Conservation (phyloP, 1,140 invertebrate genomes). For the Lepidurus couesii region DNA sequence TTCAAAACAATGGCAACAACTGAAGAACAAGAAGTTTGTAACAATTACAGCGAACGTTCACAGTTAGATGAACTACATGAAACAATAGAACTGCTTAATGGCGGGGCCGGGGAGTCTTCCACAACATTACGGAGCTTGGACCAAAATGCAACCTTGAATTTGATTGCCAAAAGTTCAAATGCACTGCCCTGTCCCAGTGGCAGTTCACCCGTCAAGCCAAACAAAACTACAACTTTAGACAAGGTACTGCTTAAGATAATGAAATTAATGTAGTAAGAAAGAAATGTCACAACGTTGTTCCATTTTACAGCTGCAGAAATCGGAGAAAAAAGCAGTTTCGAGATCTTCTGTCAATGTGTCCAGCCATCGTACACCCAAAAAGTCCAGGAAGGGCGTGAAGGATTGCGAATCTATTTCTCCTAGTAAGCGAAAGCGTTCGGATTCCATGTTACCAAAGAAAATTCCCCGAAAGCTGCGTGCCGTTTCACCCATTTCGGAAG, state of each 20-base stretch:
- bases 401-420: not conserved
- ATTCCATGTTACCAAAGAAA: not conserved
- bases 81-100: not conserved
- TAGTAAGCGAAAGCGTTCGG: not conserved
- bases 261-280: too few relatives aligned
- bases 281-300: not conserved
- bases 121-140: not conserved
- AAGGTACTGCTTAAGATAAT: too few relatives aligned
- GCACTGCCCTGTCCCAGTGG: not conserved
- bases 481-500: not conserved
- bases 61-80: not conserved
- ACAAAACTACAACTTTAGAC: too few relatives aligned
- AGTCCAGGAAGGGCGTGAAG: not conserved
- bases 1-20: too few relatives aligned
- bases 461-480: not conserved
- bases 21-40: not conserved
- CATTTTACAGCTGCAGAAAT: not conserved
- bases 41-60: not conserved
- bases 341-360: too few relatives aligned
- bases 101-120: not conserved
- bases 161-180: not conserved
- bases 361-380: not conserved
- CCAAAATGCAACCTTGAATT: not conserved
- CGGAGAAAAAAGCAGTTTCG: not conserved
- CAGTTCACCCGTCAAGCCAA: not conserved